These are phyloP conservation scores for Phrynocephalus vlangalii DNA, from an alignment of 2,797 vertebrate species.

Conservation along the genomic window DNA sequence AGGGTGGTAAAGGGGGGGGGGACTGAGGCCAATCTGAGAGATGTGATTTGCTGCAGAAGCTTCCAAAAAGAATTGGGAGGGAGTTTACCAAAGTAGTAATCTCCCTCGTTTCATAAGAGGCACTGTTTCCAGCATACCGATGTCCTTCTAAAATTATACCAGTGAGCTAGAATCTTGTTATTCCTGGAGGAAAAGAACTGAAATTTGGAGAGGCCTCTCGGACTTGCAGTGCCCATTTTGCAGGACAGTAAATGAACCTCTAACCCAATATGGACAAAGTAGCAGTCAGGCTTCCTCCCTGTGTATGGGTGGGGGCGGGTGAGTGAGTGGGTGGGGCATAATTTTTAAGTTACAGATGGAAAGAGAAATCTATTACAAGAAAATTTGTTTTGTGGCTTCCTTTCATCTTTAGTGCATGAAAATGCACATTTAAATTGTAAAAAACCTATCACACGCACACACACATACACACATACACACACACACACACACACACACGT, in stretches of 20 bases:
- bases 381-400: neutral
- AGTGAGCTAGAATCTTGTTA: neutral
- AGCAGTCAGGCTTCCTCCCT: neutral
- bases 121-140: conserved; percentile 14
- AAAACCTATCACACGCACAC: too few relatives aligned
- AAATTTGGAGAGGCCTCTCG: neutral
- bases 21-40: conserved; percentile 10
- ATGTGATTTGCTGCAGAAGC: conserved; percentile 25
- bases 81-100: neutral
- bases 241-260: neutral
- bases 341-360: neutral
- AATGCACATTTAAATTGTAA: neutral
- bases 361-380: neutral
- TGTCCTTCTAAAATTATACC: conserved; percentile 19
- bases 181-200: neutral
- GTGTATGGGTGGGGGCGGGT: too few relatives aligned
- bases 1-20: neutral
- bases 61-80: conserved; percentile 32
- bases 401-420: neutral
- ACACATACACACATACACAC: too few relatives aligned
- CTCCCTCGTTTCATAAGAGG: neutral
- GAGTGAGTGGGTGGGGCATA: too few relatives aligned
- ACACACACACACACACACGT: too few relatives aligned
- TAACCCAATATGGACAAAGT: neutral
- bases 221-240: neutral